These are phyloP conservation scores for Pachymerium ferrugineum DNA, from an alignment of 2,888 invertebrate genomes.

Conservation along the genomic window DNA sequence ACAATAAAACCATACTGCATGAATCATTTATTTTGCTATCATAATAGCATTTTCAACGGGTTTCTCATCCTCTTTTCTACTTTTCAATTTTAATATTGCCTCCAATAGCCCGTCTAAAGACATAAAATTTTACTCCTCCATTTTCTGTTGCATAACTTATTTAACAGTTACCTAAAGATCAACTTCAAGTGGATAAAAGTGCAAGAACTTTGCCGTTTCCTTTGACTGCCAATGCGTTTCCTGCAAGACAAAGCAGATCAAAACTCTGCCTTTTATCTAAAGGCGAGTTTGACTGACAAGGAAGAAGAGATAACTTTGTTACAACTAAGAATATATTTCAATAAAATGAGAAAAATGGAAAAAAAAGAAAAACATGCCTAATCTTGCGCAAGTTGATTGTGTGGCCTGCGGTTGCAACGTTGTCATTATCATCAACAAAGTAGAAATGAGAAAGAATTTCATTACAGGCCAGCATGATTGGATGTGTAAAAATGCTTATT, in stretches of 20 bases:
- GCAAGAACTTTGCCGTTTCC: no score
- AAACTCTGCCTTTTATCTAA: not conserved
- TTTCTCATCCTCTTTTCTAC: no score
- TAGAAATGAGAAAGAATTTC: not conserved
- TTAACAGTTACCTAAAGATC: no score
- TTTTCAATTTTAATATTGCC: no score
- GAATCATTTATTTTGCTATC: no score
- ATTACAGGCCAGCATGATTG: not conserved
- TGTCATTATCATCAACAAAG: not conserved
- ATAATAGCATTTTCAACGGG: no score
- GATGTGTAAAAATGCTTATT: not conserved
- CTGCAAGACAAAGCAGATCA: no score
- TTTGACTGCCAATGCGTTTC: not conserved
- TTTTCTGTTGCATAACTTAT: no score
- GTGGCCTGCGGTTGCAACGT: not conserved
- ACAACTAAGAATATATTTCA: not conserved
- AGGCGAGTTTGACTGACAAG: not conserved
- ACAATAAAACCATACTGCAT: no score
- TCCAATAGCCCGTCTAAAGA: no score
- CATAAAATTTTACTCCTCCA: no score
- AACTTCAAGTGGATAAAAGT: no score
- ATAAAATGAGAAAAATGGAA: not conserved
- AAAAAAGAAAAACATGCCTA: not conserved
- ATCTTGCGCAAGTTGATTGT: not conserved
- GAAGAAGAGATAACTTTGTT: not conserved